Percentiles rank a stretch among this genome's conserved stretches.
These are phyloP conservation scores for Micrasema longulum DNA, from an alignment of 1,140 invertebrate species.

Conservation along the genomic window DNA sequence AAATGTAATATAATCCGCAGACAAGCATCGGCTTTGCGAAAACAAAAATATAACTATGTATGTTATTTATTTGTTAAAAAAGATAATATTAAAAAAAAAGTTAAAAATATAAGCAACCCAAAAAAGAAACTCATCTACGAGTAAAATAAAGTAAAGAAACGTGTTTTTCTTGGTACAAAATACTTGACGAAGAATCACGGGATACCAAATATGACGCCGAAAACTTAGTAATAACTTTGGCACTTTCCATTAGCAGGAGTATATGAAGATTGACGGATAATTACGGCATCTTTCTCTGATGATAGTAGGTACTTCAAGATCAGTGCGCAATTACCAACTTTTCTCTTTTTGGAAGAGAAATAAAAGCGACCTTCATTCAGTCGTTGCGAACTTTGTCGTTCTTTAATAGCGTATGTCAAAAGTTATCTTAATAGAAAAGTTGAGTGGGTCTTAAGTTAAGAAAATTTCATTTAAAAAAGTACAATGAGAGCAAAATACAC, in stretches of 20 bases:
- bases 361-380: constrained; percentile 23
- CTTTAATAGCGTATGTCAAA: constrained; percentile 34
- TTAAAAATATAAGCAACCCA: background rate
- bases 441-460: background rate
- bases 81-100: background rate
- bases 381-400: constrained; percentile 22
- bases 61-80: too few relatives aligned
- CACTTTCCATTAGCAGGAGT: constrained; percentile 21
- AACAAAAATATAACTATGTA: too few relatives aligned
- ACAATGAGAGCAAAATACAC: too few relatives aligned
- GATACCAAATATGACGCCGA: background rate
- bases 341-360: constrained; percentile 16
- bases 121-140: background rate
- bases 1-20: too few relatives aligned
- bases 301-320: constrained; percentile 27
- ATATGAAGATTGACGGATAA: constrained; percentile 44
- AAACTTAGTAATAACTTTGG: constrained; percentile 19
- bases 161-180: background rate
- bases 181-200: constrained; percentile 1
- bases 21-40: too few relatives aligned
- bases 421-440: constrained; percentile 6
- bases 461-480: too few relatives aligned
- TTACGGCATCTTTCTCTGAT: constrained; percentile 29
- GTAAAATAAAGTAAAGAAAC: background rate
- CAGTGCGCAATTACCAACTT: constrained; percentile 32